These are phyloP conservation scores for Probaryconus sp. DNA, from an alignment of 1,140 invertebrate species.

Conservation along the genomic window DNA sequence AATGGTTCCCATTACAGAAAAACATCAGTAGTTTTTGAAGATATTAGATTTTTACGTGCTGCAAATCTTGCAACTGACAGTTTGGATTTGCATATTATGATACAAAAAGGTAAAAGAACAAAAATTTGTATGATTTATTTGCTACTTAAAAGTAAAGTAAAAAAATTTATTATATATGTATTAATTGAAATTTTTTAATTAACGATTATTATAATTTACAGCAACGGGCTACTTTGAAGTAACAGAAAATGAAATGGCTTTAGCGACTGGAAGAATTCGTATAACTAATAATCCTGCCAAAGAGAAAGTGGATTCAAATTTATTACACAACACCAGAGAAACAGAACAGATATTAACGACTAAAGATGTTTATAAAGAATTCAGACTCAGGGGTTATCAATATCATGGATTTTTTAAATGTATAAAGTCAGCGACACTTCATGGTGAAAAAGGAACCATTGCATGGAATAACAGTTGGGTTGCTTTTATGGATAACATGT, in stretches of 20 bases:
- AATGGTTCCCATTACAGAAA: slow-evolving; percentile 84
- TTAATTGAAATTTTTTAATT: too few relatives aligned
- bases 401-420: slow-evolving; percentile 89
- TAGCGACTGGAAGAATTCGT: slow-evolving; percentile 87
- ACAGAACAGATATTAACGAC: slow-evolving; percentile 77
- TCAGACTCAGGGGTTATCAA: slow-evolving; percentile 93
- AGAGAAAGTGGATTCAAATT: slow-evolving; percentile 65
- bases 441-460: slow-evolving; percentile 78
- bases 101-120: slow-evolving; percentile 89
- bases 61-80: slow-evolving; percentile 85
- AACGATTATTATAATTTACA: too few relatives aligned
- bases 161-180: too few relatives aligned
- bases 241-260: slow-evolving; percentile 85
- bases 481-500: slow-evolving; percentile 94
- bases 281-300: slow-evolving; percentile 74
- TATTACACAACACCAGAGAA: slow-evolving; percentile 31
- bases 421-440: slow-evolving; percentile 78
- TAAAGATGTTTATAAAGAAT: slow-evolving; percentile 94
- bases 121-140: too few relatives aligned
- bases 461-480: slow-evolving; percentile 93
- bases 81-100: slow-evolving; percentile 87
- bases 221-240: slow-evolving; percentile 78
- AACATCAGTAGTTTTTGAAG: slow-evolving; percentile 90
- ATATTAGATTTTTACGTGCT: slow-evolving; percentile 90
- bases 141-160: too few relatives aligned